Evolutionary conservation across 1,140 invertebrate genomes (phyloP), one percentile per base, ranked within the genome.

Genomic region (Melitaea cinxia): DNA sequence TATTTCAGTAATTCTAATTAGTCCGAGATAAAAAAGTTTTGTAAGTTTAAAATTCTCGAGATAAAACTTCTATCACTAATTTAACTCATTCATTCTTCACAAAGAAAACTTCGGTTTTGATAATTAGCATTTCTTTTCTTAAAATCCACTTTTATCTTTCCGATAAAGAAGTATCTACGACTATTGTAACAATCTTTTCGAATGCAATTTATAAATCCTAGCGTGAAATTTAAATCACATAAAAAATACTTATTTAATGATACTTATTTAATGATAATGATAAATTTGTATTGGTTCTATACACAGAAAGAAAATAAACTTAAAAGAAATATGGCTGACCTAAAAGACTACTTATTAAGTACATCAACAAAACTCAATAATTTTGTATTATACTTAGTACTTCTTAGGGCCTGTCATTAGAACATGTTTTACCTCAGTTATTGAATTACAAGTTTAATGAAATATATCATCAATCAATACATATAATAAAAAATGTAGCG

Each of bases 21-120:
- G 53, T 42, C 53, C 30, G n/a, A 39, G 53, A 56, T 56, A 56
- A 56, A 45, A 56, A 56, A 56, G 53, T 24, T n/a, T 45, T 56
- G 19, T 4, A 56, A 56, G 53, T 39, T 56, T 15, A 14, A 56
- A 56, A 56, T 56, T 42, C 35, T 56, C 39, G 19, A 56, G 53
- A 56, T 56, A 42, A 56, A 56, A 56, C 35, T 35, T 56, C 39
- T 45, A 45, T 56, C 53, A 39, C 53, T 24, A 56, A 56, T 56
- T 56, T 23, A 21, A 56, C 19, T 56, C 39, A 17, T 45, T 56
- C 39, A 56, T 39, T 37, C 23, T 42, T 45, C 33, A 57, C 54
- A 57, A 57, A 57, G 54, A 17, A 21, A 57, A 57, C 21, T 57
- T 45, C n/a, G 37, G 14, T 37, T 57, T 57, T 33, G n/a, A 21